Conservation (phyloP, 2,113 vertebrate genomes). For the Upupa epops region DNA sequence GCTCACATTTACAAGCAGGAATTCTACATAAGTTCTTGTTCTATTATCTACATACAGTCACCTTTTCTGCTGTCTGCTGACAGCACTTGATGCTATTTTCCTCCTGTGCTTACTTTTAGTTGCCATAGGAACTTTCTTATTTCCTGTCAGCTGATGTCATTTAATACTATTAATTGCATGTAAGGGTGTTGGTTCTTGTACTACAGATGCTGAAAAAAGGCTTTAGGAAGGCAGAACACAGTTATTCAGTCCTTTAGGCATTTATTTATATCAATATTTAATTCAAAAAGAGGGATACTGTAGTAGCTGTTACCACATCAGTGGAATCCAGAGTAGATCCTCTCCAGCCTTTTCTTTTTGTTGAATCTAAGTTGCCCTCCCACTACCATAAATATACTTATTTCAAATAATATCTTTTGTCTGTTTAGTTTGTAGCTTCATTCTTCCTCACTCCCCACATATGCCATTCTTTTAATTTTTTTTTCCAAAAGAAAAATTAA, state of each 20-base stretch:
- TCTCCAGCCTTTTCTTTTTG: conserved; percentile 1
- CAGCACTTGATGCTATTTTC: conserved; percentile 35
- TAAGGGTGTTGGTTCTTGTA: conserved; percentile 37
- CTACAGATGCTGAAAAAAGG: not conserved
- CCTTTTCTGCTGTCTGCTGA: conserved; percentile 26
- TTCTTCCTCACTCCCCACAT: not conserved
- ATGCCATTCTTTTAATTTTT: not conserved
- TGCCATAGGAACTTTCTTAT: conserved; percentile 71
- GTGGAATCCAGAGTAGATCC: not conserved
- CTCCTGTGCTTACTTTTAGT: conserved; percentile 65
- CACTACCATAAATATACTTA: not conserved
- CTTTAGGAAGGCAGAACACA: conserved; percentile 8
- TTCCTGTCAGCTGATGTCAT: conserved; percentile 58
- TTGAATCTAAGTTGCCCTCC: conserved; percentile 32
- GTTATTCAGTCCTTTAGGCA: conserved; percentile 16
- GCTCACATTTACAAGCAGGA: not conserved
- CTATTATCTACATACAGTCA: not conserved
- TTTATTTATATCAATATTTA: conserved; percentile 37
- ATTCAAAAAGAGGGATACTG: not conserved
- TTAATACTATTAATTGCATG: conserved; percentile 58
- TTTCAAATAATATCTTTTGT: conserved; percentile 9
- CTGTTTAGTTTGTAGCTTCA: not conserved
- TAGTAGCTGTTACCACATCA: conserved; percentile 22
- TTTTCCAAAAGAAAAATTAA: not conserved
- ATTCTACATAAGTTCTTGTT: not conserved